Conservation (phyloP, 2,888 invertebrate species). For the Apantesis nais region DNA sequence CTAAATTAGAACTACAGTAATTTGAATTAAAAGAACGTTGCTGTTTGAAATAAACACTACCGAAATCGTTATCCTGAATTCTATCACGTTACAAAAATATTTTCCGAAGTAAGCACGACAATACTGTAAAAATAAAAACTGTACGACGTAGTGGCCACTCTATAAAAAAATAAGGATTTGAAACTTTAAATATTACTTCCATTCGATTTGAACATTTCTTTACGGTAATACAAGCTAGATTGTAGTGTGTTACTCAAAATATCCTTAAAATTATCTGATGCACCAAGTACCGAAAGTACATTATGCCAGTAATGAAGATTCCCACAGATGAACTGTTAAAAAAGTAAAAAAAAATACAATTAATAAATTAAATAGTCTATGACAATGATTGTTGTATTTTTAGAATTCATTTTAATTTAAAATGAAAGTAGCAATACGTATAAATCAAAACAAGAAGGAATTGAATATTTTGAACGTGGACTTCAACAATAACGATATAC, state of each 20-base stretch:
- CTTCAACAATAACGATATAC: neutral
- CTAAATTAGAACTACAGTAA: neutral
- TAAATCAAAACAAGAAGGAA: neutral
- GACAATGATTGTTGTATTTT: neutral
- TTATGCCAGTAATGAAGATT: slow-evolving; percentile 56
- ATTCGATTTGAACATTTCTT: slow-evolving; percentile 64
- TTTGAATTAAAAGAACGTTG: neutral
- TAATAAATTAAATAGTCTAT: neutral
- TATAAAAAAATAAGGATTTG: slow-evolving; percentile 62
- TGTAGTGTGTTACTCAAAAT: slow-evolving; percentile 57
- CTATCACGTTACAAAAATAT: neutral
- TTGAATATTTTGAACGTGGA: neutral
- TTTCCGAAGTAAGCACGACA: neutral
- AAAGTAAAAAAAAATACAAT: neutral
- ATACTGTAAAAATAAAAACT: slow-evolving; percentile 42
- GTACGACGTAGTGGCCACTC: slow-evolving; percentile 74
- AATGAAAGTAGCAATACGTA: neutral
- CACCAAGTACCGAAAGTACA: slow-evolving; percentile 72
- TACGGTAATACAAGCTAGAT: slow-evolving; percentile 59
- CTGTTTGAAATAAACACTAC: neutral
- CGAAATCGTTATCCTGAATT: neutral
- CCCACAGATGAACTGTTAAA: slow-evolving; percentile 23
- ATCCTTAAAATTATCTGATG: slow-evolving; percentile 63
- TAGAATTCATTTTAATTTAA: neutral
- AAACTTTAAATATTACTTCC: slow-evolving; percentile 48